Percentiles rank a stretch among this genome's conserved stretches.
Evolutionary conservation across 2,113 vertebrate species (phyloP).

Genomic region (Casuarius casuarius): DNA sequence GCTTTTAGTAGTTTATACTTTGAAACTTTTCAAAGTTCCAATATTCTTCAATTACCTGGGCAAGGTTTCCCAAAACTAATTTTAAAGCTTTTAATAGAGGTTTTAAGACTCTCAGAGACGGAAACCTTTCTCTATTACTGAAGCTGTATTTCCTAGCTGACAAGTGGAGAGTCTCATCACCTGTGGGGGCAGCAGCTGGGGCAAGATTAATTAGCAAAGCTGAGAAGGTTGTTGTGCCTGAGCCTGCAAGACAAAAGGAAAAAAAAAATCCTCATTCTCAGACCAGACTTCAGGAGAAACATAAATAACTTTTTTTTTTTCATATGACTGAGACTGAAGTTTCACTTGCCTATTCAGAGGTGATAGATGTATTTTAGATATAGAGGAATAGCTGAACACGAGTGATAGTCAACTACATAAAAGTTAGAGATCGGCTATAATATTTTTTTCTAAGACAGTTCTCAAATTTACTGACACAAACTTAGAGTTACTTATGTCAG

Average conservation of each 20-base stretch:
- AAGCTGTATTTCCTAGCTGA: conserved; percentile 35
- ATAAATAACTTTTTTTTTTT: neutral
- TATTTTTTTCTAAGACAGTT: neutral
- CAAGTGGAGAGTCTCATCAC: conserved; percentile 33
- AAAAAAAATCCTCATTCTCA: neutral
- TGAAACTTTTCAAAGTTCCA: neutral
- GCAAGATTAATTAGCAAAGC: conserved; percentile 35
- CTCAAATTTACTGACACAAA: neutral
- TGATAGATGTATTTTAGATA: neutral
- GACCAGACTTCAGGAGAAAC: neutral
- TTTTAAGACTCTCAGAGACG: conserved; percentile 5
- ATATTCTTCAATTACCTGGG: neutral
- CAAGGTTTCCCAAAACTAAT: neutral
- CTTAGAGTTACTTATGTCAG: neutral
- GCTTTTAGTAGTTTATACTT: neutral
- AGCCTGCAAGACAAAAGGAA: conserved; percentile 5
- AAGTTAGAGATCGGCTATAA: neutral
- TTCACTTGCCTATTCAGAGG: neutral
- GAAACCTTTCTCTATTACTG: conserved; percentile 22
- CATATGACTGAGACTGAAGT: neutral
- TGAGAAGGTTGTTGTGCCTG: neutral
- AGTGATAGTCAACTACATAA: neutral
- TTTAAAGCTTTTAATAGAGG: neutral
- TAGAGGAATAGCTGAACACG: neutral
- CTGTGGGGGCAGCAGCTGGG: conserved; percentile 27